Evolutionary conservation across 2,113 vertebrate genomes (phyloP).

Genomic region (Mirounga angustirostris): DNA sequence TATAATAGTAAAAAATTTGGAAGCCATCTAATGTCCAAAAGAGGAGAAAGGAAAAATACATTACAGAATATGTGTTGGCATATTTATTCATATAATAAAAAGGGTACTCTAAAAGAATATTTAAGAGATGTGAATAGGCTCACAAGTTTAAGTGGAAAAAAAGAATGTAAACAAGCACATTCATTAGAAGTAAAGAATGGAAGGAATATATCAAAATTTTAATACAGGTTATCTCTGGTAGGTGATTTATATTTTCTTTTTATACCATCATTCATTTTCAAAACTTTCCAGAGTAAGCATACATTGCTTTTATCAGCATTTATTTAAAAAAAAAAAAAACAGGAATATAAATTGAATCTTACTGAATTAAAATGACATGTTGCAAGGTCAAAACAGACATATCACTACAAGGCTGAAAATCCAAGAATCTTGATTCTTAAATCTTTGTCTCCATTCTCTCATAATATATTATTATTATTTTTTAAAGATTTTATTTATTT

Average conservation of each 20-base stretch:
- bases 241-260: conserved; percentile 72
- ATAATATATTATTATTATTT: background rate
- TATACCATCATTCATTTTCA: conserved; percentile 67
- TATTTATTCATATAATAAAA: conserved; percentile 77
- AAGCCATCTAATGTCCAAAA: conserved; percentile 64
- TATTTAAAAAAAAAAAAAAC: background rate
- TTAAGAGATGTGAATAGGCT: conserved; percentile 49
- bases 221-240: conserved; percentile 45
- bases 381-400: conserved; percentile 30
- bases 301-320: conserved; percentile 51
- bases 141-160: conserved; percentile 30
- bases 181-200: conserved; percentile 60
- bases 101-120: conserved; percentile 39
- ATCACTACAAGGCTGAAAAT: background rate
- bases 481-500: too few relatives aligned
- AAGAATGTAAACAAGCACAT: conserved; percentile 33
- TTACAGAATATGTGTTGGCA: conserved; percentile 56
- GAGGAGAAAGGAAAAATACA: conserved; percentile 71
- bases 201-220: conserved; percentile 66
- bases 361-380: conserved; percentile 13
- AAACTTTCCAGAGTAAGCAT: conserved; percentile 14
- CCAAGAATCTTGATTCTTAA: background rate
- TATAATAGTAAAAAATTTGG: conserved; percentile 70
- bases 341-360: background rate
- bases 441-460: background rate